phyloP scores from a whole-genome alignment of 2,888 invertebrate species.

The Harpalus rubripes region DNA sequence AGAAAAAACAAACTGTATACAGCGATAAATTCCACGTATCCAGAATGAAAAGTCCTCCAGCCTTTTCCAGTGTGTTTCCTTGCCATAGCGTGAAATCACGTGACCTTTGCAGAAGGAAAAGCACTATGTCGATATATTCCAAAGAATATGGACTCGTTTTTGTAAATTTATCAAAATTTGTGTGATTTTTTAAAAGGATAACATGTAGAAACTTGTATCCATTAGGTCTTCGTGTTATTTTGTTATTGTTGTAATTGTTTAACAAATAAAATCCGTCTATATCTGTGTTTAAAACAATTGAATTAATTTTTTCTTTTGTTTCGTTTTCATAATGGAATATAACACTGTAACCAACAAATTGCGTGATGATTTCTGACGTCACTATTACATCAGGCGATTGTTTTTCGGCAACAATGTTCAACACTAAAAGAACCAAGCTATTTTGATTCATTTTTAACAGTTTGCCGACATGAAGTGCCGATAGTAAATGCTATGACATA shows the following conservation, averaged over 20 bases:
- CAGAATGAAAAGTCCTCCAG: slow-evolving; percentile 35
- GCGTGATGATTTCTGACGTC: slow-evolving; percentile 37
- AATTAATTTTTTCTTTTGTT: slow-evolving; percentile 8
- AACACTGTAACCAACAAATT: slow-evolving; percentile 45
- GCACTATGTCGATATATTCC: slow-evolving; percentile 30
- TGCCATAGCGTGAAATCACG: slow-evolving; percentile 30
- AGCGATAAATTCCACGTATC: slow-evolving; percentile 39
- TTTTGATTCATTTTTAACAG: slow-evolving; percentile 26
- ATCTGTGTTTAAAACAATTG: slow-evolving; percentile 21
- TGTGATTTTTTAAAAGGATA: slow-evolving; percentile 31
- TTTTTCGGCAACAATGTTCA: slow-evolving; percentile 3
- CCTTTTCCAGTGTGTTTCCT: slow-evolving; percentile 29
- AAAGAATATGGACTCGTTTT: slow-evolving; percentile 23
- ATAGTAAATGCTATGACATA: slow-evolving; percentile 9
- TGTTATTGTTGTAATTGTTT: slow-evolving; percentile 10
- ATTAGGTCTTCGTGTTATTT: slow-evolving; percentile 8
- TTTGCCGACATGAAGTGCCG: neutral
- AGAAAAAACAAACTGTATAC: slow-evolving; percentile 56
- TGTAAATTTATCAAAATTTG: slow-evolving; percentile 30
- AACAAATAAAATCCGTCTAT: neutral
- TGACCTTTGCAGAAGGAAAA: slow-evolving; percentile 36
- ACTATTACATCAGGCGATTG: slow-evolving; percentile 8
- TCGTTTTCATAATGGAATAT: slow-evolving; percentile 57
- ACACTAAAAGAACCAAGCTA: slow-evolving; percentile 6
- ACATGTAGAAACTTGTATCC: slow-evolving; percentile 56